Percentiles rank a stretch among this genome's conserved stretches.
Evolutionary conservation across 2,113 vertebrate species (phyloP).

Genomic region (Ciconia stormi): DNA sequence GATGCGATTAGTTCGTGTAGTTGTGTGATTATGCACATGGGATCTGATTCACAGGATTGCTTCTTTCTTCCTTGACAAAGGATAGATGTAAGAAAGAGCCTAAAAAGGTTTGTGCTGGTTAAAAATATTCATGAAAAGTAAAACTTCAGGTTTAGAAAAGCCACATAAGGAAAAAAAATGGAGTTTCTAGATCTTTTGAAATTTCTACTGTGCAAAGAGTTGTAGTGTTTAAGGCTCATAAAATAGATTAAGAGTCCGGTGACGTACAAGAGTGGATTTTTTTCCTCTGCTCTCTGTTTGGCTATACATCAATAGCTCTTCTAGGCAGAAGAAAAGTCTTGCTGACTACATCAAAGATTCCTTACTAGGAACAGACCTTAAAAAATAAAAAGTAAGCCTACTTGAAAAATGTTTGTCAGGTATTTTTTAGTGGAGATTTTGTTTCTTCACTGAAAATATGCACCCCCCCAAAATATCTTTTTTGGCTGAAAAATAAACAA

Average conservation of each 20-base stretch:
- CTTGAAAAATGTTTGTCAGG: background rate
- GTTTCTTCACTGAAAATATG: background rate
- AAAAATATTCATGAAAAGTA: conserved; percentile 31
- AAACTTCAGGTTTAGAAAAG: conserved; percentile 15
- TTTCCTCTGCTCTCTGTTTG: background rate
- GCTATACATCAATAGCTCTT: conserved; percentile 32
- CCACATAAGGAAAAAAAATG: background rate
- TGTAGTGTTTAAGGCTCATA: conserved; percentile 46
- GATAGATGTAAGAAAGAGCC: conserved; percentile 4
- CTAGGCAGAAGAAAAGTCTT: background rate
- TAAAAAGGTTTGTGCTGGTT: conserved; percentile 12
- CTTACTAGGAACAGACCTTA: background rate
- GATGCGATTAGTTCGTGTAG: background rate
- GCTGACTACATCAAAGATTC: conserved; percentile 47
- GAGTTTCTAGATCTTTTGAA: conserved; percentile 12
- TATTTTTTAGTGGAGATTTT: background rate
- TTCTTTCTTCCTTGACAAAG: conserved; percentile 38
- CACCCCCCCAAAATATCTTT: background rate
- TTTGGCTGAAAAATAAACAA: background rate
- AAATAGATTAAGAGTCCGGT: conserved; percentile 28
- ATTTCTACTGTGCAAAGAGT: conserved; percentile 24
- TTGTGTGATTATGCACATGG: conserved; percentile 54
- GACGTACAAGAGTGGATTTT: conserved; percentile 1
- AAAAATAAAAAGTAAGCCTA: background rate
- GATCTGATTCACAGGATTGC: conserved; percentile 53